phyloP scores from a whole-genome alignment of 2,888 invertebrate genomes.

The Torymus auratus region DNA sequence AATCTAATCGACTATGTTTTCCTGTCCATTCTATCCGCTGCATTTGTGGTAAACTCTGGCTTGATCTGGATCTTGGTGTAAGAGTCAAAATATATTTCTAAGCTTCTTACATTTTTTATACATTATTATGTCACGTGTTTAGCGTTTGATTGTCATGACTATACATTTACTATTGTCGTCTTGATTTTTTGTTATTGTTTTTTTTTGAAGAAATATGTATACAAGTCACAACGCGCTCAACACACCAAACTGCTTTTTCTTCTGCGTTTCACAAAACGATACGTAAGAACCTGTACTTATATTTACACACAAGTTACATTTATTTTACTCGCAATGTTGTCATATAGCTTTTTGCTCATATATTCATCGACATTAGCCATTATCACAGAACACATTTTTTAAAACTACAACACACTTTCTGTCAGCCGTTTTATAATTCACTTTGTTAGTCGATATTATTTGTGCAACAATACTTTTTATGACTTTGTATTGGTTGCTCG shows the following conservation, averaged over 20 bases:
- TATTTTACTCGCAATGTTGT: slow-evolving; percentile 42
- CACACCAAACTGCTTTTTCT: slow-evolving; percentile 51
- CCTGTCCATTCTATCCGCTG: slow-evolving; percentile 76
- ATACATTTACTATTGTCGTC: slow-evolving; percentile 45
- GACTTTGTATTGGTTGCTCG: slow-evolving; percentile 41
- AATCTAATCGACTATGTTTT: slow-evolving; percentile 76
- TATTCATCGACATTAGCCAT: slow-evolving; percentile 25
- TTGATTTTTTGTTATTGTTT: slow-evolving; percentile 45
- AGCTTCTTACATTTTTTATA: slow-evolving; percentile 72
- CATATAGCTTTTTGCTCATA: slow-evolving; percentile 37
- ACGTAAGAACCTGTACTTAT: slow-evolving; percentile 42
- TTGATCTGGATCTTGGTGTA: slow-evolving; percentile 77
- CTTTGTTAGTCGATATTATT: slow-evolving; percentile 21
- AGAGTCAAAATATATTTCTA: slow-evolving; percentile 76
- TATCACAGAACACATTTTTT: slow-evolving; percentile 10
- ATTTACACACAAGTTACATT: slow-evolving; percentile 39
- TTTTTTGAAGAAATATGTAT: slow-evolving; percentile 24
- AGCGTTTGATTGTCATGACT: slow-evolving; percentile 60
- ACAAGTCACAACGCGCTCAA: slow-evolving; percentile 46
- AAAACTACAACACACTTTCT: slow-evolving; percentile 13
- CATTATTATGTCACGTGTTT: slow-evolving; percentile 62
- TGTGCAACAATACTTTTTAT: slow-evolving; percentile 30
- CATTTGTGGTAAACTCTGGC: slow-evolving; percentile 76
- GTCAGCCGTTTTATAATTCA: slow-evolving; percentile 17
- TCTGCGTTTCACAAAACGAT: slow-evolving; percentile 49